Base-by-base conservation (phyloP, 2,113 vertebrate genomes). In the Pontoporia blainvillei region DNA sequence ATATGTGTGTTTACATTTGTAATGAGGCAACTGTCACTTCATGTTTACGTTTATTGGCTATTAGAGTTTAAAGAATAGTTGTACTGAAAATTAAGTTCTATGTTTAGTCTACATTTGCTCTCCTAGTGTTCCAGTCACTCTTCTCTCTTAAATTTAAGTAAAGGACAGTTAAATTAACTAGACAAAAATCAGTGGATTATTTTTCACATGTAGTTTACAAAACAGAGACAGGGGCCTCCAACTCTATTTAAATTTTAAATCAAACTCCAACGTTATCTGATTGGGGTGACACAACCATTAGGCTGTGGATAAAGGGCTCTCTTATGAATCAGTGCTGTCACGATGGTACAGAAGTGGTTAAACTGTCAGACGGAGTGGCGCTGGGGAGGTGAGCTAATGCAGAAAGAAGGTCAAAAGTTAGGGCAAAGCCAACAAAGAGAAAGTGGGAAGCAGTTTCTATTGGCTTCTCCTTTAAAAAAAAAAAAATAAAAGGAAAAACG, bases 61-160 rank as follows among this genome's bases (percentile, higher is more conserved):
- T 95, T 88, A 96, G 94, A 97, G 81, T 78, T 86, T 90, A 95
- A 97, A 72, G 81, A 49, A 78, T 20, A 78, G 34, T 62, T 41
- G 34, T 27, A 29, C 27, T 49, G 21, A 82, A 81, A 94, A 93
- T 73, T 59, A 85, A 67, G 52, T 88, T 73, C n/a, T 23, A 4
- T 86, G 34, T 49, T 96, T 82, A 59, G 39, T 87, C 39, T 59
- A 5, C 12, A 25, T 78, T 44, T 87, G 71, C 49, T 46, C 34
- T 71, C n/a, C 18, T 71, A 36, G 8, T 31, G 67, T 69, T 82
- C 14, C 29, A 71, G 39, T 15, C 21, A 20, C 20, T 81, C 59
- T 90, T 64, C 88, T 86, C 39, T 91, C 54, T 64, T 52, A 39
- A 66, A 64, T 94, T 97, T 82, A 75, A 76, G 49, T 54, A 54